Evolutionary conservation across 2,888 invertebrate species (phyloP), one percentile per base, ranked within the genome.

Genomic region (Galeruca laticollis): DNA sequence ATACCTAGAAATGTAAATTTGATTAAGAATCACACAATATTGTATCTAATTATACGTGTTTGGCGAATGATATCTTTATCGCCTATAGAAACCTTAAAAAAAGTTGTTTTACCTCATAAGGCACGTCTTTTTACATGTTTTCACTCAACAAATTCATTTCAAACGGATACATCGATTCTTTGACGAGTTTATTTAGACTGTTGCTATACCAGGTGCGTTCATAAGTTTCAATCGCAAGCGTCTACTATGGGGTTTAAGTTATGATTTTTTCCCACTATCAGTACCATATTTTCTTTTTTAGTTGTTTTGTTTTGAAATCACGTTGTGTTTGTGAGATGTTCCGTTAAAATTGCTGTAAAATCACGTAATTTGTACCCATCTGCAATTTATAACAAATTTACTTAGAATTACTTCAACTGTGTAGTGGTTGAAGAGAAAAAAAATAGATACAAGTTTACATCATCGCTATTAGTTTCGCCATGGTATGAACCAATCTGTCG

Each of bases 391-490:
- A 26, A 26, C 26, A 2, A 26, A 26, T n/a, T n/a, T n/a, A n/a
- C n/a, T 3, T 37, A 3, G 13, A 37, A 37, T 40, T 13, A 40
- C 40, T 40, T 4, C n/a, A 40, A 40, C n/a, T 40, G 40, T 40
- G 2, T 40, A 13, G 13, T 1, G 26, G 26, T 5, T 6, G 26
- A 26, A 26, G 5, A 26, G 6, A 26, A 26, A 26, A 26, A 26
- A 26, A 26, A 26, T n/a, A n/a, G n/a, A n/a, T n/a, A 2, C 1
- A 37, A 37, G 37, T 40, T 40, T 40, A n/a, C 40, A n/a, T 40
- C 40, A 40, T n/a, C 40, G 40, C 40, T n/a, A 60, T 60, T 31
- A 21, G 26, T 33, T 51, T 61, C 61, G 61, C 49, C 33, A 47
- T 33, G 51, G 47, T 33, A 18, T 33, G 33, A 49, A 61, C 49